Percentiles rank a stretch among this genome's conserved stretches.
phyloP scores from a whole-genome alignment of 1,140 invertebrate genomes.

The Pseudomyrmex cubaensis region DNA sequence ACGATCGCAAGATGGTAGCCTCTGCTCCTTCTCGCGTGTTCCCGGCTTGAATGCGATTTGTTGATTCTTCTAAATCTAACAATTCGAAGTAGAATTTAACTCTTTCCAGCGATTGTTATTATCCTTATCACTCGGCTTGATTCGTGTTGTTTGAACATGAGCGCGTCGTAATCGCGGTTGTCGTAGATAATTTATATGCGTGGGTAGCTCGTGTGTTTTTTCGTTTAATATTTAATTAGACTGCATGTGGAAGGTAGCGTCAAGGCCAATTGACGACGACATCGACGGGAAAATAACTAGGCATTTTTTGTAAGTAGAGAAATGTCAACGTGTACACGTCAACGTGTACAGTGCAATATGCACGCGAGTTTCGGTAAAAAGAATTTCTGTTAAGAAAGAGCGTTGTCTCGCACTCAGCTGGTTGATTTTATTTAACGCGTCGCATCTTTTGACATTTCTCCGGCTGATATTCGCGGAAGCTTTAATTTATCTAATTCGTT shows the following conservation, averaged over 20 bases:
- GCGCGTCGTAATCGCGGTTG: too few relatives aligned
- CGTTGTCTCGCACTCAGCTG: neutral
- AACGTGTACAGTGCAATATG: slow-evolving; percentile 38
- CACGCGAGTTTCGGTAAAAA: slow-evolving; percentile 23
- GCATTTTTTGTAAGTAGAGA: neutral
- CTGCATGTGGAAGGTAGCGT: neutral
- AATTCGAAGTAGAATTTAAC: neutral
- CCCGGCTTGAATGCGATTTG: neutral
- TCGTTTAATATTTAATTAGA: too few relatives aligned
- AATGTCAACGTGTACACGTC: slow-evolving; percentile 47
- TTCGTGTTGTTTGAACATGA: too few relatives aligned
- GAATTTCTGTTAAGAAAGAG: neutral
- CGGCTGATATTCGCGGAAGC: neutral
- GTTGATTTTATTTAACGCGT: too few relatives aligned
- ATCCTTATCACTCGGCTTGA: too few relatives aligned
- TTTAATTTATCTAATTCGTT: neutral
- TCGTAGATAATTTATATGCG: too few relatives aligned
- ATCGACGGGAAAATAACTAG: slow-evolving; percentile 41
- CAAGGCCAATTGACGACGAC: neutral
- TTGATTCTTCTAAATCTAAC: neutral
- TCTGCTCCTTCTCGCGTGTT: neutral
- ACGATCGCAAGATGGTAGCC: too few relatives aligned
- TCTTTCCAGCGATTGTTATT: too few relatives aligned
- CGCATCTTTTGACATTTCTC: neutral
- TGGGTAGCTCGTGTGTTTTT: too few relatives aligned